Percentiles rank a stretch among this genome's conserved stretches.
These are phyloP conservation scores for Drosophila mimetica DNA, from an alignment of 2,888 invertebrate species.

Conservation along the genomic window DNA sequence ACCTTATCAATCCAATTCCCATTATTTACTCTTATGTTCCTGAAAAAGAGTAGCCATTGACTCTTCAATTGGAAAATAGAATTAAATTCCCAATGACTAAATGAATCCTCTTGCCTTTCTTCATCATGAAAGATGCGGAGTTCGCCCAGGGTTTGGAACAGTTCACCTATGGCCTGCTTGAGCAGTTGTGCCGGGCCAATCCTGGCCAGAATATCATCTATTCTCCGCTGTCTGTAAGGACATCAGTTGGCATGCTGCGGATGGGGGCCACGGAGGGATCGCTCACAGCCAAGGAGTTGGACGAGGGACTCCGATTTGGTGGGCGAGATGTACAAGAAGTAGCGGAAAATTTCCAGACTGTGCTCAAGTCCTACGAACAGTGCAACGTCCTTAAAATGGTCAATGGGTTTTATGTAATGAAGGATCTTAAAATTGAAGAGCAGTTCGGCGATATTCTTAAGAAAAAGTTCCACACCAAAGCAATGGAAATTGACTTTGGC, in stretches of 20 bases:
- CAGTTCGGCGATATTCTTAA: constrained; percentile 86
- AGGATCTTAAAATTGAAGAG: constrained; percentile 85
- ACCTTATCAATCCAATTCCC: background rate
- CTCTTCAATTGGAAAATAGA: background rate
- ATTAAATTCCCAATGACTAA: no score
- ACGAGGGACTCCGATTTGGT: constrained; percentile 43
- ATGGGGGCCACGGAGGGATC: constrained; percentile 43
- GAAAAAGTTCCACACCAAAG: constrained; percentile 87
- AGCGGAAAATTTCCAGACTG: constrained; percentile 38
- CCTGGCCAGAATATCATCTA: constrained; percentile 46
- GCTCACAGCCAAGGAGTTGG: constrained; percentile 45
- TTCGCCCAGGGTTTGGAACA: constrained; percentile 35
- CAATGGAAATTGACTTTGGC: constrained; percentile 87
- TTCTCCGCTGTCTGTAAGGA: constrained; percentile 54
- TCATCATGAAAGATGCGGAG: constrained; percentile 4
- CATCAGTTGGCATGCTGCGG: constrained; percentile 51
- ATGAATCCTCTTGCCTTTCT: background rate
- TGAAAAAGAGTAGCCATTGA: background rate
- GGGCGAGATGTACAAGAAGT: background rate
- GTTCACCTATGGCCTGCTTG: constrained; percentile 38
- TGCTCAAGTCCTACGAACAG: constrained; percentile 52
- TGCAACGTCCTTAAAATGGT: constrained; percentile 85
- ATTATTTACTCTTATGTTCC: background rate
- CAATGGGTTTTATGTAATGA: constrained; percentile 89
- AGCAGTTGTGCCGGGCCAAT: constrained; percentile 20